Base-by-base conservation (phyloP, 92 coral and sea anemone species). In the Palythoa caribaeorum region DNA sequence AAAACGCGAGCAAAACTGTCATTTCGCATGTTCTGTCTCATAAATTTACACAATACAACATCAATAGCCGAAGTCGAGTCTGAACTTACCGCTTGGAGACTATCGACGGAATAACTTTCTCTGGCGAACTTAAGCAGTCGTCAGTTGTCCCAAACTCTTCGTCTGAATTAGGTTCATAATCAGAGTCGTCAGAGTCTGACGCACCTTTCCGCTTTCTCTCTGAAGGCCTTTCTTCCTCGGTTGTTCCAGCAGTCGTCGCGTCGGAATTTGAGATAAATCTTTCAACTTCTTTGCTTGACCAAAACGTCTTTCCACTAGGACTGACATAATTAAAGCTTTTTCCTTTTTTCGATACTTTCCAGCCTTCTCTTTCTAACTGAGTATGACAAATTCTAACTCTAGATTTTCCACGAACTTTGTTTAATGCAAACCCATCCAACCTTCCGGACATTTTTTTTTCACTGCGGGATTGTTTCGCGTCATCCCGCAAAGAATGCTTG, bases 101-200 rank as follows among this genome's bases (percentile, higher is more conserved):
- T 1, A 60, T 60, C 68, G 68, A 60, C 68, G 68, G 68, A 16
- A 60, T 60, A 60, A 60, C 68, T 60, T 60, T 60, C 68, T 60
- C 68, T 60, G 68, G 68, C 68, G 68, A 60, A 60, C 35, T 60
- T 60, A 60, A 60, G 68, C 68, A 60, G 19, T 60, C 68, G 20
- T 60, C 68, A 60, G 68, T 60, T 16, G 68, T 60, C 68, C 68
- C 68, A 60, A 60, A 60, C 68, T 60, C 68, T 14, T 60, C 68
- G 20, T 5, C 6, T 5, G 68, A 60, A 1, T 5, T 5, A 0
- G 68, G 68, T 5, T 60, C 68, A 60, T 60, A 60, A 60, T 60
- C 68, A 60, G 68, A 60, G 20, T 60, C 68, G 68, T 60, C 68
- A 13, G 68, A 60, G 6, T 60, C 66, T 15, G 66, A 60, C n/a